Conservation (phyloP, 2,113 vertebrate species). For the Amazona vittata region DNA sequence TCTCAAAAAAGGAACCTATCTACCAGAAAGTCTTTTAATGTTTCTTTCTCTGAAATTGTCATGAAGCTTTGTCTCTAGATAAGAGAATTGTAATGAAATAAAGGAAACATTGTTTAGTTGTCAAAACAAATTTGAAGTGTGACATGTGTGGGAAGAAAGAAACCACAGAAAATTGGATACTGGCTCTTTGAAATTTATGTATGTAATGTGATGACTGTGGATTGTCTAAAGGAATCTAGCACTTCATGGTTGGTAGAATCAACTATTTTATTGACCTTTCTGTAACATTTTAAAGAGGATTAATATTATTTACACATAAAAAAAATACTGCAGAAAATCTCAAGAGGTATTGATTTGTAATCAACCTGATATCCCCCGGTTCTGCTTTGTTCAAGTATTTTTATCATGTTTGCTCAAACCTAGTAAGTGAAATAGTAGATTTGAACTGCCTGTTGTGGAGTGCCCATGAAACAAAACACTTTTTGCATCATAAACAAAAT, state of each 20-base stretch:
- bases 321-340: neutral
- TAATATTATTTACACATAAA: constrained; percentile 7
- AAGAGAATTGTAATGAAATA: constrained; percentile 71
- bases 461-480: neutral
- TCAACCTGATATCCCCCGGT: neutral
- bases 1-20: constrained; percentile 54
- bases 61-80: constrained; percentile 61
- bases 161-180: constrained; percentile 59
- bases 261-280: constrained; percentile 43
- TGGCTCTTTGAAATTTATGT: constrained; percentile 66
- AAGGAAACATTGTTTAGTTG: constrained; percentile 69
- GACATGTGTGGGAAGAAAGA: constrained; percentile 48
- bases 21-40: constrained; percentile 51
- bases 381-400: neutral
- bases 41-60: constrained; percentile 58
- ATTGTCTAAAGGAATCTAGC: constrained; percentile 57
- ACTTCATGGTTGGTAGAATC: constrained; percentile 55
- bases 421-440: neutral
- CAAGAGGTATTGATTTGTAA: neutral
- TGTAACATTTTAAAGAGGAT: neutral
- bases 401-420: neutral
- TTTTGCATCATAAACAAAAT: neutral
- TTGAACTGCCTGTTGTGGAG: neutral
- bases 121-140: constrained; percentile 70
- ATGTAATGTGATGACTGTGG: constrained; percentile 47